Evolutionary conservation across 2,113 vertebrate genomes (phyloP).

Genomic region (Bos indicus): DNA sequence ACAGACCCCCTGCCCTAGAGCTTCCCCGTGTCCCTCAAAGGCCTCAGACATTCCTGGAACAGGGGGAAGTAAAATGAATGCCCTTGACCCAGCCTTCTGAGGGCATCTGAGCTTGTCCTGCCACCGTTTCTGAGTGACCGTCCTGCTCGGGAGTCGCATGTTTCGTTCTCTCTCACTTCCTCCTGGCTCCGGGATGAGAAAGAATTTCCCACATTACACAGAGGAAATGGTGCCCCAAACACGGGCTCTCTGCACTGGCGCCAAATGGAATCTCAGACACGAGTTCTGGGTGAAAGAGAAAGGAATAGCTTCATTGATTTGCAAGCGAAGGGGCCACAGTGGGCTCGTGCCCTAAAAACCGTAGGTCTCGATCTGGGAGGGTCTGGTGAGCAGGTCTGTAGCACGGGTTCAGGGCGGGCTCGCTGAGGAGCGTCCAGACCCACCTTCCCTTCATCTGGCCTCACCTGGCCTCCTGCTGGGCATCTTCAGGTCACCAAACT

Average conservation of each 20-base stretch:
- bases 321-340: not conserved
- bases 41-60: too few species aligned
- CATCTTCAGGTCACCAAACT: not conserved
- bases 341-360: not conserved
- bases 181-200: accelerated
- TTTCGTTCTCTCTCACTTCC: accelerated
- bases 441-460: not conserved
- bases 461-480: not conserved
- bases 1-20: too few species aligned
- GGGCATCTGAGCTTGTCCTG: accelerated
- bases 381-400: not conserved
- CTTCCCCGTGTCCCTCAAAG: accelerated
- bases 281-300: not conserved
- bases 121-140: accelerated
- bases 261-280: accelerated
- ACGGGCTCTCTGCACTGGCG: accelerated
- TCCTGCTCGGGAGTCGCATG: accelerated
- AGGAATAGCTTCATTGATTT: not conserved
- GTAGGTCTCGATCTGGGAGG: accelerated
- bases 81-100: accelerated
- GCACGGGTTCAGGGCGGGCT: accelerated
- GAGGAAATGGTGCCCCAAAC: accelerated
- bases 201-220: accelerated
- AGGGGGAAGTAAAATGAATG: accelerated
- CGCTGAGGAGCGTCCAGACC: accelerated